A percentile compares a stretch with the other conserved stretches of the same genome.
Evolutionary conservation across 2,888 invertebrate genomes (phyloP).

Genomic region (Chrysodeixis includens): DNA sequence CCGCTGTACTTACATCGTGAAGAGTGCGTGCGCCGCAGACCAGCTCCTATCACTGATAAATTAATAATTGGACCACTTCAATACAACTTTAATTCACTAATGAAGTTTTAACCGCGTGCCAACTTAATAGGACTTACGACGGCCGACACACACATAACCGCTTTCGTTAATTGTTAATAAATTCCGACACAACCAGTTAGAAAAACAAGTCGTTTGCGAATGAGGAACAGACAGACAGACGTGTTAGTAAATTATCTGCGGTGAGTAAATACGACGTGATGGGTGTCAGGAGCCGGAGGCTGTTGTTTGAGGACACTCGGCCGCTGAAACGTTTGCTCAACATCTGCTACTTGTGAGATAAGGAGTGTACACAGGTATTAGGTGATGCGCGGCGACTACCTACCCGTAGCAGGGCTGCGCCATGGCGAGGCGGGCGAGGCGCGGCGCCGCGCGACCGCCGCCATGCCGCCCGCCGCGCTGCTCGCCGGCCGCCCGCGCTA

Average conservation of each 20-base stretch:
- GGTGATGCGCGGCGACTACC: conserved; percentile 30
- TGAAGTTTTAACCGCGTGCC: conserved; percentile 12
- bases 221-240: conserved; percentile 23
- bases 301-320: conserved; percentile 26
- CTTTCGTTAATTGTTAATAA: conserved; percentile 20
- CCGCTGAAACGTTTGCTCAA: conserved; percentile 46
- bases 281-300: conserved; percentile 35
- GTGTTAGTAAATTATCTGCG: conserved; percentile 29
- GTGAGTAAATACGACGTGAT: conserved; percentile 36
- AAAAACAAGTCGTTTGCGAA: conserved; percentile 33
- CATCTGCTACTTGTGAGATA: conserved; percentile 42
- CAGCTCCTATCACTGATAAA: conserved; percentile 15
- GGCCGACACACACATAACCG: conserved; percentile 22
- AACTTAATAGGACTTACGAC: conserved; percentile 8
- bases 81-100: conserved; percentile 2
- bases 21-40: neutral
- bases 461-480: conserved; percentile 20
- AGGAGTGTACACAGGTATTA: conserved; percentile 46
- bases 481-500: conserved; percentile 35
- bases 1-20: conserved; percentile 39
- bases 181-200: conserved; percentile 49
- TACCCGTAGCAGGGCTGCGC: conserved; percentile 52
- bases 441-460: conserved; percentile 14
- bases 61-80: conserved; percentile 14
- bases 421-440: conserved; percentile 48